These are phyloP conservation scores for Theropithecus gelada DNA, from an alignment of 2,113 vertebrate species.

Conservation along the genomic window DNA sequence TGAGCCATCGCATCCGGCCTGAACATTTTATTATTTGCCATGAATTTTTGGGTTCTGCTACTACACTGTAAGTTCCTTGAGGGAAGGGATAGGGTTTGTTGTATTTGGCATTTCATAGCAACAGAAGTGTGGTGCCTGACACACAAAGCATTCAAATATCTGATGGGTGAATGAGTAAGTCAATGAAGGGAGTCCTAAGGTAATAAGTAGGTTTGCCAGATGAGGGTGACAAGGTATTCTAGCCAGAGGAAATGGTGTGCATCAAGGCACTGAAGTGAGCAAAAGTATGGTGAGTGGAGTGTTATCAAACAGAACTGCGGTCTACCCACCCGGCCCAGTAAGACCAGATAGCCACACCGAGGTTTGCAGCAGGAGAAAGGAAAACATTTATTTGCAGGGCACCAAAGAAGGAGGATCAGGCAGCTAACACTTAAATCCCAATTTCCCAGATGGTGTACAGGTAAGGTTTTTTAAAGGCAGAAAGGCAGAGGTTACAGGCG, in stretches of 20 bases:
- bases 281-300: not conserved
- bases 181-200: not conserved
- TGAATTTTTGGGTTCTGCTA: not conserved
- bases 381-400: too few species aligned
- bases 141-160: not conserved
- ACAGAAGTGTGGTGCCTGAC: not conserved
- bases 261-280: not conserved
- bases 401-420: too few species aligned
- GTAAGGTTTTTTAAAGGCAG: too few species aligned
- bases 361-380: too few species aligned
- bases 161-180: not conserved
- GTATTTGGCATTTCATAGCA: not conserved
- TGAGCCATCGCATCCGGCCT: too few species aligned
- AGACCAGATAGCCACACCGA: too few species aligned
- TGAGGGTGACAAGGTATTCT: not conserved
- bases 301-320: too few species aligned
- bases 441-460: too few species aligned
- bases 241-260: not conserved
- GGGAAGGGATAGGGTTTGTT: not conserved
- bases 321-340: too few species aligned
- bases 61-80: not conserved
- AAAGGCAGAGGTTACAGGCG: too few species aligned
- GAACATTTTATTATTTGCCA: not conserved
- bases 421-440: too few species aligned
- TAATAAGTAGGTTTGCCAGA: not conserved